Evolutionary conservation across 1,140 invertebrate species (phyloP).

Genomic region (Drosophila nannoptera): DNA sequence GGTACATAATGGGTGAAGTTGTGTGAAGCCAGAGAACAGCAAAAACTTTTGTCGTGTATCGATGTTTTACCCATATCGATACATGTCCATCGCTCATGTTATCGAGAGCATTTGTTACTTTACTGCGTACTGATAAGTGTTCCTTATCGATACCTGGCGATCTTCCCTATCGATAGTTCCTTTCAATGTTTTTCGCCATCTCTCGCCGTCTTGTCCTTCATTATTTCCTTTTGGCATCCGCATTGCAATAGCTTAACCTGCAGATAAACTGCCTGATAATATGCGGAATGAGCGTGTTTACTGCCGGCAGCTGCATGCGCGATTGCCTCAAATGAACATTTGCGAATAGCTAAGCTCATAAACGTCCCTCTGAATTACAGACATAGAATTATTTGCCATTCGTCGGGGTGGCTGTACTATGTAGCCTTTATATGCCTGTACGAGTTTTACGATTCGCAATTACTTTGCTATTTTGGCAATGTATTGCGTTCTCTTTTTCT

Average conservation of each 20-base stretch:
- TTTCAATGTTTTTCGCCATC: too few species aligned
- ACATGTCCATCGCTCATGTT: too few species aligned
- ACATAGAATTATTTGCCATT: slow-evolving; percentile 6
- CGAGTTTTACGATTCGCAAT: slow-evolving; percentile 66
- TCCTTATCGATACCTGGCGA: too few species aligned
- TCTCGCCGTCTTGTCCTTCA: too few species aligned
- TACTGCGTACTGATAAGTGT: too few species aligned
- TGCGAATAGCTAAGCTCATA: background rate
- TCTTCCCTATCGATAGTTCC: too few species aligned
- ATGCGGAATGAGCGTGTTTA: background rate
- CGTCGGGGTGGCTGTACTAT: slow-evolving; percentile 20
- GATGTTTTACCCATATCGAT: too few species aligned
- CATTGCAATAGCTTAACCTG: background rate
- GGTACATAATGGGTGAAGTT: too few species aligned
- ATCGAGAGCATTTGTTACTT: too few species aligned
- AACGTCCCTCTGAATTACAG: slow-evolving; percentile 20
- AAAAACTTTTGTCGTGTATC: too few species aligned
- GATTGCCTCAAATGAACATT: background rate
- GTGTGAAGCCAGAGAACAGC: too few species aligned
- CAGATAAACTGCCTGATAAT: slow-evolving; percentile 4
- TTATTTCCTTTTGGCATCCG: background rate
- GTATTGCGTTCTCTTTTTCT: slow-evolving; percentile 18
- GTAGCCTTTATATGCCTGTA: slow-evolving; percentile 48
- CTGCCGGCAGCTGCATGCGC: background rate
- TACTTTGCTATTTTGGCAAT: slow-evolving; percentile 73